Conservation (phyloP, 2,888 invertebrate genomes). For the Acronicta alni region DNA sequence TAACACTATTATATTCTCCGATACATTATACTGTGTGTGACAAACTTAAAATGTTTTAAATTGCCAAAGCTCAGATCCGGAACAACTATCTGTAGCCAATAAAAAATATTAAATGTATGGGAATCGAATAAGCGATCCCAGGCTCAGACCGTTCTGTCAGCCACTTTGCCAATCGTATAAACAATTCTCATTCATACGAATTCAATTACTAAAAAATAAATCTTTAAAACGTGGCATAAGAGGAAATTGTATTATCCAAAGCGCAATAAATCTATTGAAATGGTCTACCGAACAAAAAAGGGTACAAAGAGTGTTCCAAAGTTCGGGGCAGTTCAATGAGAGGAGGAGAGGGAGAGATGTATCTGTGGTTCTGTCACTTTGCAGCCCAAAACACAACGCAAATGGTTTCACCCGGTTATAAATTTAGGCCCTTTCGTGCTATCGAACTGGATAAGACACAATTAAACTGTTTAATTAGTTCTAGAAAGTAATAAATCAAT, state of each 20-base stretch:
- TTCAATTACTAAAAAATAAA: conserved; percentile 41
- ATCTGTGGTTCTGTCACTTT: conserved; percentile 51
- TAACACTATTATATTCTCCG: too few relatives aligned
- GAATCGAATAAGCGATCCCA: background rate
- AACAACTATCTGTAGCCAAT: too few relatives aligned
- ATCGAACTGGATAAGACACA: conserved; percentile 37
- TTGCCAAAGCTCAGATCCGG: too few relatives aligned
- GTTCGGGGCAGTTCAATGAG: conserved; percentile 10
- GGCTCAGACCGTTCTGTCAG: too few relatives aligned
- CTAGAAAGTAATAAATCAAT: conserved; percentile 27
- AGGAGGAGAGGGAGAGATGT: conserved; percentile 53
- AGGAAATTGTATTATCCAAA: conserved; percentile 39
- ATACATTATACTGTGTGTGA: too few relatives aligned
- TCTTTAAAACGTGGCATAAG: conserved; percentile 31
- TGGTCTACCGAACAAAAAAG: conserved; percentile 43
- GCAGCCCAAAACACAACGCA: conserved; percentile 50
- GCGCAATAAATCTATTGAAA: conserved; percentile 40
- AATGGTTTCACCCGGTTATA: conserved; percentile 56
- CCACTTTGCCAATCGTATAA: too few relatives aligned
- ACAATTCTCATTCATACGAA: conserved; percentile 15
- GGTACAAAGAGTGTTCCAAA: conserved; percentile 16
- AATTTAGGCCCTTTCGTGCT: conserved; percentile 36
- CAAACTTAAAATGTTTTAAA: too few relatives aligned
- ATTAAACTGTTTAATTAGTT: conserved; percentile 50
- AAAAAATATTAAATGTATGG: background rate